phyloP scores from a whole-genome alignment of 2,888 invertebrate genomes.

The Drosophila mimica region DNA sequence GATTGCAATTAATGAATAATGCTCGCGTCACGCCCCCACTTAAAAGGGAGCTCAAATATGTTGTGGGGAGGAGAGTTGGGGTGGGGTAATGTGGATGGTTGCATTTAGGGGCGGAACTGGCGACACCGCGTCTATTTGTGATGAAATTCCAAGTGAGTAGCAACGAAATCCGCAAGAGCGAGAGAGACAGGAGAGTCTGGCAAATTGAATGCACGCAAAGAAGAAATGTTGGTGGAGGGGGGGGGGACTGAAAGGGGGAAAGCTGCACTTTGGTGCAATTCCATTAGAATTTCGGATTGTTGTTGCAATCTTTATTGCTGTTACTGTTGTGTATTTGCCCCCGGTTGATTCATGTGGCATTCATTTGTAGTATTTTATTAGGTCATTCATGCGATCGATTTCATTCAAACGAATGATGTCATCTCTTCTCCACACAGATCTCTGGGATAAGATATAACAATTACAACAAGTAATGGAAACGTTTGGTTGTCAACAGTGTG shows the following conservation, averaged over 20 bases:
- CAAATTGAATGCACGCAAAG: neutral
- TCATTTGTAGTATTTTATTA: constrained; percentile 70
- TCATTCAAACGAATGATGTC: constrained; percentile 67
- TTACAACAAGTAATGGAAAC: constrained; percentile 6
- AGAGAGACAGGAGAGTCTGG: neutral
- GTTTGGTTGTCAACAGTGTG: neutral
- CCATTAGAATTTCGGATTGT: constrained; percentile 15
- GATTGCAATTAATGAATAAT: constrained; percentile 66
- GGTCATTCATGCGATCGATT: constrained; percentile 78
- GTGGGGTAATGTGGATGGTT: neutral
- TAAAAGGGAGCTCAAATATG: neutral
- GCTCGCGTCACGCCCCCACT: constrained; percentile 38
- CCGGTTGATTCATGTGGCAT: constrained; percentile 61
- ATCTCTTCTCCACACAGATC: constrained; percentile 38
- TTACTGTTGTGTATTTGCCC: constrained; percentile 14
- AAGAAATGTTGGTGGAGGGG: no score
- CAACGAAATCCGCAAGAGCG: neutral
- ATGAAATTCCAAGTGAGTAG: constrained; percentile 54
- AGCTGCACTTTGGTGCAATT: constrained; percentile 20
- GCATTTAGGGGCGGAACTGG: constrained; percentile 47
- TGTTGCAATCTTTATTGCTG: constrained; percentile 4
- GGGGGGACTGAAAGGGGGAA: neutral
- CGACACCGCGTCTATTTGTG: constrained; percentile 77
- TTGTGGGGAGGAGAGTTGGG: neutral
- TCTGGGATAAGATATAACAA: constrained; percentile 43